These are phyloP conservation scores for Odontomyia ornata DNA, from an alignment of 2,888 invertebrate genomes.

Conservation along the genomic window DNA sequence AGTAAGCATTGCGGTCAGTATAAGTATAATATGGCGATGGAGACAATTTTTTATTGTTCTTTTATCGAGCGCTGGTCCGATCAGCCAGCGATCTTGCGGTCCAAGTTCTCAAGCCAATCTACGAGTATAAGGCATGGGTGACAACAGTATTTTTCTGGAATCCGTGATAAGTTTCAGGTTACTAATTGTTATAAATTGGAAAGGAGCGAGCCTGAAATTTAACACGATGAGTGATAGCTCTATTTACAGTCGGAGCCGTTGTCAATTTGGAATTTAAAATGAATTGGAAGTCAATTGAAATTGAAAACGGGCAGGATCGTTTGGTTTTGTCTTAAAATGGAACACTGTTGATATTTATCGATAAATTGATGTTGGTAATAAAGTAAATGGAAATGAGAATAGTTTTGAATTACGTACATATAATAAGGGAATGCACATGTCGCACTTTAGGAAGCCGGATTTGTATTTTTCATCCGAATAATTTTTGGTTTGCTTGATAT, in stretches of 20 bases:
- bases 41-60: conserved; percentile 14
- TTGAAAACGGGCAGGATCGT: background rate
- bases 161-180: conserved; percentile 50
- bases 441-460: no score
- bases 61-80: conserved; percentile 23
- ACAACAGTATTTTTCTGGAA: conserved; percentile 37
- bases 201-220: conserved; percentile 38
- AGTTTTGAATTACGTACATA: background rate
- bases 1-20: background rate
- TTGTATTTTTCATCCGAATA: no score
- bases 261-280: conserved; percentile 34
- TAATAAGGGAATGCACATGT: no score
- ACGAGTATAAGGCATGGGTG: conserved; percentile 22
- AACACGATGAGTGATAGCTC: conserved; percentile 46
- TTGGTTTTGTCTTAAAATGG: background rate
- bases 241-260: conserved; percentile 45
- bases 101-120: background rate
- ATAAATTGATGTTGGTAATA: conserved; percentile 23
- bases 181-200: conserved; percentile 51
- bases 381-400: conserved; percentile 38
- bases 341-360: conserved; percentile 14
- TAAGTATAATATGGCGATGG: background rate
- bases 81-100: background rate
- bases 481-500: no score
- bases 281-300: conserved; percentile 43